Percentiles rank a stretch among this genome's conserved stretches.
phyloP scores from a whole-genome alignment of 2,797 vertebrate species.

The Buphagus erythrorhynchus region DNA sequence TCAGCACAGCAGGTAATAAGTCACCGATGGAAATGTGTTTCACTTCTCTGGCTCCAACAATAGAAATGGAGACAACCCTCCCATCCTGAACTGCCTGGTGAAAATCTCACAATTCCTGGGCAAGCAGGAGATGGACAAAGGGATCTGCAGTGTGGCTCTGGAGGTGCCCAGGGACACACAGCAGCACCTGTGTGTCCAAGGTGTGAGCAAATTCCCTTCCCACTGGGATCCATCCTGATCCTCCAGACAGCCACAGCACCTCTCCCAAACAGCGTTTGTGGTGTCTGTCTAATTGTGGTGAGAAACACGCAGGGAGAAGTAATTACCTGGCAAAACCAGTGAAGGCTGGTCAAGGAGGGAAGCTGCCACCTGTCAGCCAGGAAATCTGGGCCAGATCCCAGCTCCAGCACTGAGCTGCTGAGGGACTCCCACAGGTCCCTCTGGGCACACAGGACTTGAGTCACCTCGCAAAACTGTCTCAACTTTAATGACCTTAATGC shows the following conservation, averaged over 20 bases:
- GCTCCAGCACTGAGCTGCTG: background rate
- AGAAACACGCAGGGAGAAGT: fast-evolving
- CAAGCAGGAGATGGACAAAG: conserved; percentile 85
- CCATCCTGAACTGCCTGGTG: conserved; percentile 80
- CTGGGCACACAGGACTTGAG: background rate
- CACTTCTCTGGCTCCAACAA: conserved; percentile 13
- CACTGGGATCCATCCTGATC: background rate
- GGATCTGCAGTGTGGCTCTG: conserved; percentile 84
- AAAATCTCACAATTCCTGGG: conserved; percentile 82
- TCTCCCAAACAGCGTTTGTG: background rate
- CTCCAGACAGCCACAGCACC: fast-evolving
- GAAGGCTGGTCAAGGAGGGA: background rate
- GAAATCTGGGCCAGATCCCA: background rate
- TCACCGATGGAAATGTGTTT: background rate
- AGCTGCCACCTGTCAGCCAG: background rate
- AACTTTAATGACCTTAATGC: background rate
- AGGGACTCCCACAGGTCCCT: background rate
- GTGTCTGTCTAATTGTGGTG: background rate
- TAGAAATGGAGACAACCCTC: conserved; percentile 77
- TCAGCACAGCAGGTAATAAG: conserved; percentile 5
- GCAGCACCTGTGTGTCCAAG: conserved; percentile 67
- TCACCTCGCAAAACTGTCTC: background rate
- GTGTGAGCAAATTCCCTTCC: background rate
- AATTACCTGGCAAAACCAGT: background rate
- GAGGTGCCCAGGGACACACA: conserved; percentile 81